These are phyloP conservation scores for Galaxias olidus DNA, from an alignment of 2,797 vertebrate species.

Conservation along the genomic window DNA sequence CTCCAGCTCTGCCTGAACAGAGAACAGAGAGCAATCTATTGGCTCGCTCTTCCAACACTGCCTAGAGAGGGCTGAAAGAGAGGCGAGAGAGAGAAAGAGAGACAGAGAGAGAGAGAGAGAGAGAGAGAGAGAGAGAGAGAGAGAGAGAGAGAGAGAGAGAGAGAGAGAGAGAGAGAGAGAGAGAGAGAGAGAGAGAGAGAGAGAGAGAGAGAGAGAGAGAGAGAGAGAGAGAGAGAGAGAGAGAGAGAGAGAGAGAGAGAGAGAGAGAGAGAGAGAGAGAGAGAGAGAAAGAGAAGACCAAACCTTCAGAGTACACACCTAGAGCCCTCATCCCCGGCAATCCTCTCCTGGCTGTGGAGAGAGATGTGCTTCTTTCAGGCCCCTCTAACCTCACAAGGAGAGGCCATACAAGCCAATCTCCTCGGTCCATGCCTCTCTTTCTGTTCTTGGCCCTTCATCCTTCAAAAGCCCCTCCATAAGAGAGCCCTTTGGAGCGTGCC, in stretches of 20 bases:
- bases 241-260: too few relatives aligned
- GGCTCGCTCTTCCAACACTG: too few relatives aligned
- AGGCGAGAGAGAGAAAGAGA: too few relatives aligned
- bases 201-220: too few relatives aligned
- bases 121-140: too few relatives aligned
- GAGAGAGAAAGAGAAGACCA: neutral
- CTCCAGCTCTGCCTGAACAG: neutral
- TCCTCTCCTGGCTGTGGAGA: conserved; percentile 21
- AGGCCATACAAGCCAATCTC: conserved; percentile 33
- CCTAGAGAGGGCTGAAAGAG: too few relatives aligned
- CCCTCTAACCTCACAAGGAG: conserved; percentile 21
- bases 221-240: too few relatives aligned
- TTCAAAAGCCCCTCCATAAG: conserved; percentile 33
- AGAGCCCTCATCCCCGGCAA: conserved; percentile 15
- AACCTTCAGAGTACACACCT: neutral
- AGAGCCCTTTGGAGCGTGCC: conserved; percentile 36
- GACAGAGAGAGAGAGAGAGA: too few relatives aligned
- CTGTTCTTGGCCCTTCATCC: conserved; percentile 52
- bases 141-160: too few relatives aligned
- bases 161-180: too few relatives aligned
- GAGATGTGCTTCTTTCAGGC: conserved; percentile 22
- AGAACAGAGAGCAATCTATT: neutral
- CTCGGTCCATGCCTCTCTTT: conserved; percentile 27
- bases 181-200: too few relatives aligned
- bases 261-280: too few relatives aligned